Conservation (phyloP, 2,888 invertebrate species). For the Campopleginae sp. region DNA sequence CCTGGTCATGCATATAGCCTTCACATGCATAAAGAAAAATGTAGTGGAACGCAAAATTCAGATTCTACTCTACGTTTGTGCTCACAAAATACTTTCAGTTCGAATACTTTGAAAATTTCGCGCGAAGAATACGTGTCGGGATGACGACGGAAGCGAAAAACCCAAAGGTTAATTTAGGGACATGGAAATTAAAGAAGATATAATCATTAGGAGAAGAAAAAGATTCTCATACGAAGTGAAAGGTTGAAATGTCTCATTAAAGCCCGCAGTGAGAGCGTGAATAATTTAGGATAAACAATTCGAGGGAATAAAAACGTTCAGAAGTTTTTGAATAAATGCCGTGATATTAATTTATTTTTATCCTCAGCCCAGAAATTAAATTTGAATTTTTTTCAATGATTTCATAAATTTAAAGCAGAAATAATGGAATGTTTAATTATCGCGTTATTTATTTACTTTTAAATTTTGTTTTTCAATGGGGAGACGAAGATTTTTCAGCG, state of each 20-base stretch:
- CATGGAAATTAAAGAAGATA: not conserved
- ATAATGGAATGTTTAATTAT: not conserved
- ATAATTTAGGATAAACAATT: not conserved
- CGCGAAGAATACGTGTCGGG: conserved; percentile 17
- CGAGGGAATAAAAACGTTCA: not conserved
- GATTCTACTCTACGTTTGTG: conserved; percentile 29
- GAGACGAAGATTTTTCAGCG: conserved; percentile 9
- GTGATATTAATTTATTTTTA: not conserved
- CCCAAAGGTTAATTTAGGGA: not conserved
- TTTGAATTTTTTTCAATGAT: not conserved
- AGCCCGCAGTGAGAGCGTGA: not conserved
- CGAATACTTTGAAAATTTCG: conserved; percentile 31
- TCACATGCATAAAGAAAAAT: not conserved
- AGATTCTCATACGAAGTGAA: not conserved
- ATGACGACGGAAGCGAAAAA: conserved; percentile 1
- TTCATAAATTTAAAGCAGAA: not conserved
- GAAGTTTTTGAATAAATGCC: not conserved
- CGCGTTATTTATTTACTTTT: conserved; percentile 1
- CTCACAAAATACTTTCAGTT: conserved; percentile 18
- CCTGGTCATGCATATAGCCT: not conserved
- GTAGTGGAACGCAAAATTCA: conserved; percentile 7
- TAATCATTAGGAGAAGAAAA: not conserved
- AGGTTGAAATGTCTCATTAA: not conserved
- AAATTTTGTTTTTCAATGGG: not conserved
- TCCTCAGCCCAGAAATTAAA: not conserved